Conservation (phyloP, 2,888 invertebrate genomes). For the Harmothoe impar region DNA sequence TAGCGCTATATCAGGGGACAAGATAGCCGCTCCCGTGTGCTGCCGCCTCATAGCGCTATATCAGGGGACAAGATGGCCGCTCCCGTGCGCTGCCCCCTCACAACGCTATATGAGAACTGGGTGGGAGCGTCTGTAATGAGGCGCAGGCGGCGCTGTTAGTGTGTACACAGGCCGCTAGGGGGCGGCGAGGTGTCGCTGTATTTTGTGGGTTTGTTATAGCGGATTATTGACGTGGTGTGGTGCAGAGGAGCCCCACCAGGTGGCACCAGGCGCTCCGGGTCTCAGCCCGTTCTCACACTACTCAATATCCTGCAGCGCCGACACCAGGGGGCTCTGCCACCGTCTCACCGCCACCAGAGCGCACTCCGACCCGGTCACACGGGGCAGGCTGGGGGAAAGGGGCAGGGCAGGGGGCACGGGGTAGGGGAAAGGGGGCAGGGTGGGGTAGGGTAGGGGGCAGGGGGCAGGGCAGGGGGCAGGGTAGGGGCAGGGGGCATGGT, state of each 20-base stretch:
- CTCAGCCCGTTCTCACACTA: slow-evolving; percentile 18
- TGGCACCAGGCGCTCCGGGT: background rate
- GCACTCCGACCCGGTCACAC: background rate
- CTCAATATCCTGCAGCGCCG: slow-evolving; percentile 35
- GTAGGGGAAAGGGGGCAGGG: background rate
- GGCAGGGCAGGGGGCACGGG: background rate
- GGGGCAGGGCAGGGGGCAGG: background rate
- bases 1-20: no score
- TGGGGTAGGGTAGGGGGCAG: background rate
- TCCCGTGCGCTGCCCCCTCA: no score
- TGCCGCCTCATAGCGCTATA: no score
- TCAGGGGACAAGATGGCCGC: no score
- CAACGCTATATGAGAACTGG: no score
- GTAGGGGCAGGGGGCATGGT: background rate
- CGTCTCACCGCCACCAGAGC: slow-evolving; percentile 28
- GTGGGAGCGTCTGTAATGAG: slow-evolving; percentile 18
- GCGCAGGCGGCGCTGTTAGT: slow-evolving; percentile 26
- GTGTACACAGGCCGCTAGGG: slow-evolving; percentile 54
- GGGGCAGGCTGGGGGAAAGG: background rate
- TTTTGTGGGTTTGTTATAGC: slow-evolving; percentile 60
- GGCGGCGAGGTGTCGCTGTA: background rate
- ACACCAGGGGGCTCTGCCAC: background rate
- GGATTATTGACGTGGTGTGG: slow-evolving; percentile 54
- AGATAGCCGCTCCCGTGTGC: no score
- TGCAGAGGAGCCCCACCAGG: slow-evolving; percentile 2